Conservation (phyloP, 1,140 invertebrate species). For the Meloidogyne chitwoodi region DNA sequence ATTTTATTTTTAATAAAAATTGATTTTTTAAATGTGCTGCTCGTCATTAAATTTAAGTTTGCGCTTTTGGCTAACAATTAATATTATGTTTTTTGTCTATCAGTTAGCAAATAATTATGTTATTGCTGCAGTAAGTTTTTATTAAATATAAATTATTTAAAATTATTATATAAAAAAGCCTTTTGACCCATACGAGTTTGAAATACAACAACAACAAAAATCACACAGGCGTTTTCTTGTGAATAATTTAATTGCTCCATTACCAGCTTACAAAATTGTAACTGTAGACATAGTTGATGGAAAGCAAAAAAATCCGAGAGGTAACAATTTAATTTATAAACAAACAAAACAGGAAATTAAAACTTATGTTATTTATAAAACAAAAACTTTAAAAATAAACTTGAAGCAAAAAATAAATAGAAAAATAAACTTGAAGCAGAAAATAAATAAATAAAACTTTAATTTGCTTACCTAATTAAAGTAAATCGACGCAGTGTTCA, state of each 20-base stretch:
- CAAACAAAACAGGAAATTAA: background rate
- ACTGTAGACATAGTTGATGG: background rate
- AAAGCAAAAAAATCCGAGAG: background rate
- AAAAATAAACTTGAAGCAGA: no score
- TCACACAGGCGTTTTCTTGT: background rate
- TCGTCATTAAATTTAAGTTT: background rate
- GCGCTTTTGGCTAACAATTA: background rate
- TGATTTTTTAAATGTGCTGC: background rate
- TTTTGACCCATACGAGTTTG: slow-evolving; percentile 4
- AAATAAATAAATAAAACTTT: no score
- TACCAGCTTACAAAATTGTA: background rate
- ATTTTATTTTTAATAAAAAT: background rate
- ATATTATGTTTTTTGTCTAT: background rate
- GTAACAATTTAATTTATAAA: background rate
- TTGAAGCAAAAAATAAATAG: background rate
- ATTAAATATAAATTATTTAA: no score
- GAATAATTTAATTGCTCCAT: background rate
- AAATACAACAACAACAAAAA: background rate
- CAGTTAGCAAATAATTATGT: background rate
- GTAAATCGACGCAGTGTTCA: slow-evolving; percentile 20
- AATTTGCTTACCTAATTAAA: background rate
- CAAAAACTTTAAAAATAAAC: no score
- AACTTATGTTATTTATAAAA: background rate
- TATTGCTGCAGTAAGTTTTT: background rate
- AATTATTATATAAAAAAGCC: background rate